Conservation (phyloP, 2,888 invertebrate species). For the Endomychus coccineus region DNA sequence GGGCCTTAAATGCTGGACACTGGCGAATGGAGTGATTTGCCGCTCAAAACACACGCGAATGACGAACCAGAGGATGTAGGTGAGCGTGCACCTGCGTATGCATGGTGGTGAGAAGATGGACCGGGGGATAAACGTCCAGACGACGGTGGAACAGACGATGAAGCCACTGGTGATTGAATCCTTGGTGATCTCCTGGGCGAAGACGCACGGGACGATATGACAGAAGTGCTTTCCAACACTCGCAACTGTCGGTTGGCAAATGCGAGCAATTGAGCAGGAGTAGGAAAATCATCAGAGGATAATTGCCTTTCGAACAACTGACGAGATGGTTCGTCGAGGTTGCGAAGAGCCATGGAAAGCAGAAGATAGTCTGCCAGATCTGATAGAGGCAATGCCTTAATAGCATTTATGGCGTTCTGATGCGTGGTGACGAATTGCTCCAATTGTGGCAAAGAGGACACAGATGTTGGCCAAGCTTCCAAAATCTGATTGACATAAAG, state of each 20-base stretch:
- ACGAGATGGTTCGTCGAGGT: conserved; percentile 2
- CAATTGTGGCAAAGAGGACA: neutral
- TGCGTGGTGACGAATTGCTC: conserved; percentile 2
- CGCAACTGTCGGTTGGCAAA: conserved; percentile 1
- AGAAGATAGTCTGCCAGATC: conserved; percentile 1
- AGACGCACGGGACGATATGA: conserved; percentile 1
- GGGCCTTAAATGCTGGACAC: too few relatives aligned
- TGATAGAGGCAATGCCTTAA: neutral
- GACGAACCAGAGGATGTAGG: too few relatives aligned
- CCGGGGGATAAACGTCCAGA: too few relatives aligned
- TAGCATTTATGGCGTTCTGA: neutral
- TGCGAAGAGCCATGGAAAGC: neutral
- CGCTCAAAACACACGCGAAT: too few relatives aligned
- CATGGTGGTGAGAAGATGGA: neutral
- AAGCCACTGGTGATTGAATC: neutral
- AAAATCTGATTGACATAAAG: conserved; percentile 5
- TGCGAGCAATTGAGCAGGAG: neutral
- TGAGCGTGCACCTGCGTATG: too few relatives aligned
- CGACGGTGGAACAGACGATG: conserved; percentile 1
- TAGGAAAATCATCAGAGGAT: conserved; percentile 2
- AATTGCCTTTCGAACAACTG: conserved; percentile 7
- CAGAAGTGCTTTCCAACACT: neutral
- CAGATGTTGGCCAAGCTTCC: too few relatives aligned
- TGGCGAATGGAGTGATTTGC: too few relatives aligned
- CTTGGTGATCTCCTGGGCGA: neutral